Evolutionary conservation across 2,888 invertebrate genomes (phyloP), one percentile per base, ranked within the genome.

Genomic region (Oligia strigilis): DNA sequence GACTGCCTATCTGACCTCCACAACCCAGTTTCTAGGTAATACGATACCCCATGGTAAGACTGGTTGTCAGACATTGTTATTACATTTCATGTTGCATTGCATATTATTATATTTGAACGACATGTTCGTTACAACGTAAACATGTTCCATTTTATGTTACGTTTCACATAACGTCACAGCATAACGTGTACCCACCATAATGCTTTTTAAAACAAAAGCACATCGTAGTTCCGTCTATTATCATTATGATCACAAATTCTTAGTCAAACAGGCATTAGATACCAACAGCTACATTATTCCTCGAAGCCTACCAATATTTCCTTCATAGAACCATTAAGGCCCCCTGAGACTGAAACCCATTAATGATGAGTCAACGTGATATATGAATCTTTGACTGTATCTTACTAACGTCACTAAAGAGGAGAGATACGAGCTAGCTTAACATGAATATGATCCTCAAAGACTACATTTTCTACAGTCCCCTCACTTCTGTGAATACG

Each of bases 401-500:
- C 74, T 81, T 23, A 73, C 19, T 46, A 65, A 58, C 65, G 11
- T 81, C 23, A 73, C 14, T 46, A 65, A 58, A 72, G 14, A 60
- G 76, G 19, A 19, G 40, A 29, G 72, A 78, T 72, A 64, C n/a
- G 46, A 62, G 40, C 40, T 46, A 46, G 66, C 19, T 0, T 55
- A 46, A 55, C 36, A 69, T 29, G 64, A 62, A 75, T 40, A 40
- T 52, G 52, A 60, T 74, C 36, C n/a, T 74, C 74, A 73, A 81
- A 66, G 58, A 60, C 65, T 17, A 40, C 49, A 49, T 13, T 49
- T 49, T 49, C 49, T 49, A 14, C 36, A 46, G 17, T 66, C 43
- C 17, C 49, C 49, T 36, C 23, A 73, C 58, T 73, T 75, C 29
- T 75, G 40, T 69, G 69, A 82, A 70, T 76, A 76, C 40, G 69